These are phyloP conservation scores for Tachycineta bicolor DNA, from an alignment of 2,113 vertebrate genomes.

Conservation along the genomic window DNA sequence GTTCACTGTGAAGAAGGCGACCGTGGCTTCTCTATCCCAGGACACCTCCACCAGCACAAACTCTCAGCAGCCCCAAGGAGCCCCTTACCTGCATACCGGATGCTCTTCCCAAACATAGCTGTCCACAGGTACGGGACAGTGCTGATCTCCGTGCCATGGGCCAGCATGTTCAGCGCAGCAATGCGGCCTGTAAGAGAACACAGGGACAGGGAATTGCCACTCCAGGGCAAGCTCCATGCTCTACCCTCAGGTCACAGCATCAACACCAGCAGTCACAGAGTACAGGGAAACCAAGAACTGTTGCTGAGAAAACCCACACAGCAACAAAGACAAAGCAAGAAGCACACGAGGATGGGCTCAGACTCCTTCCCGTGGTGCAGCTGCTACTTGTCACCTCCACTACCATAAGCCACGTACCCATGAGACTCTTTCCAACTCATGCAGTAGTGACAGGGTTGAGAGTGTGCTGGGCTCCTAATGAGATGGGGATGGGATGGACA, in stretches of 20 bases:
- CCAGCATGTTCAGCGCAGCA: constrained; percentile 93
- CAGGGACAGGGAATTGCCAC: accelerated
- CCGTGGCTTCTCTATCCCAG: neutral
- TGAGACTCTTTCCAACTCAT: neutral
- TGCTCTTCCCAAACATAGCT: constrained; percentile 95
- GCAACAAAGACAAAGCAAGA: neutral
- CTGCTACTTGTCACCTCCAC: neutral
- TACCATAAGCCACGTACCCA: accelerated
- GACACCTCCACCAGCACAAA: neutral
- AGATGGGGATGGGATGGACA: neutral
- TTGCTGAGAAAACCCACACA: neutral
- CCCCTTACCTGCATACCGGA: constrained; percentile 88
- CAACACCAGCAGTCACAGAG: neutral
- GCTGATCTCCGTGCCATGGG: constrained; percentile 86
- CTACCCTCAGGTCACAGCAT: neutral
- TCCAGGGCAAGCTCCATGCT: accelerated
- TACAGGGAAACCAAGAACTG: neutral
- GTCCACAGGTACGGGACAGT: constrained; percentile 96
- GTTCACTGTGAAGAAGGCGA: neutral
- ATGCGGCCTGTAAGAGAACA: constrained; percentile 80
- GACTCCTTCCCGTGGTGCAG: neutral
- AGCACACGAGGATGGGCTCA: accelerated
- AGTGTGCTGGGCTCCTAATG: neutral
- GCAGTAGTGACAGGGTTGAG: neutral
- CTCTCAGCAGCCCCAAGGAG: neutral